These are phyloP conservation scores for Cylindroiulus punctatus DNA, from an alignment of 2,888 invertebrate species.

Conservation along the genomic window DNA sequence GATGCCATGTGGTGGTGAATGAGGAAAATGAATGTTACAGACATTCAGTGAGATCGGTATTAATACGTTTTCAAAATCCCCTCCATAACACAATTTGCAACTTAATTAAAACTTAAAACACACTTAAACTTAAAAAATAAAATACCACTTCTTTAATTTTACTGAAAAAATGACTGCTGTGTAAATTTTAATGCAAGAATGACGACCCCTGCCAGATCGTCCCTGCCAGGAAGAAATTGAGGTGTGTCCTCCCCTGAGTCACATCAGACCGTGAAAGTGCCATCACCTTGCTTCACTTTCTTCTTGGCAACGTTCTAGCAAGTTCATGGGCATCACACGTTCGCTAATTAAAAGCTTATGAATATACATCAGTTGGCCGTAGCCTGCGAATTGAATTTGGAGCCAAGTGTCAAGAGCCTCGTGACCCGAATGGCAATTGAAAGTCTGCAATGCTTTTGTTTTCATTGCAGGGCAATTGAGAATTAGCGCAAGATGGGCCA, in stretches of 20 bases:
- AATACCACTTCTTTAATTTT: too few species aligned
- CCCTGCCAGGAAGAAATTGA: not conserved
- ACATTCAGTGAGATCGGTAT: too few species aligned
- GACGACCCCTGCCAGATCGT: too few species aligned
- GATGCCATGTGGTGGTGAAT: too few species aligned
- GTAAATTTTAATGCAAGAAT: too few species aligned
- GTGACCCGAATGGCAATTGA: not conserved
- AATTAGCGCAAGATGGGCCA: not conserved
- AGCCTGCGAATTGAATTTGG: not conserved
- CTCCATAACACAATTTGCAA: too few species aligned
- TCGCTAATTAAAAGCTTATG: not conserved
- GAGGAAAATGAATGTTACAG: too few species aligned
- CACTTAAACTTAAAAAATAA: too few species aligned
- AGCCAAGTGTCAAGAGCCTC: not conserved
- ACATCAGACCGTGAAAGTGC: not conserved
- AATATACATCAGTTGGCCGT: not conserved
- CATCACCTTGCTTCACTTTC: not conserved
- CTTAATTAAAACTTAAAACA: too few species aligned
- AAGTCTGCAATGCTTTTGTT: not conserved
- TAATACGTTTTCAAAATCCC: too few species aligned
- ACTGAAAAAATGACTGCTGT: too few species aligned
- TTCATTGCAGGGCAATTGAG: not conserved
- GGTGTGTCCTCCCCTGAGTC: not conserved
- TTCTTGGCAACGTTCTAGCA: not conserved
- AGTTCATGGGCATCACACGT: conserved; percentile 5